A percentile compares a stretch with the other conserved stretches of the same genome.
Conservation (phyloP, 2,113 vertebrate species). For the Haliaeetus leucogaster region DNA sequence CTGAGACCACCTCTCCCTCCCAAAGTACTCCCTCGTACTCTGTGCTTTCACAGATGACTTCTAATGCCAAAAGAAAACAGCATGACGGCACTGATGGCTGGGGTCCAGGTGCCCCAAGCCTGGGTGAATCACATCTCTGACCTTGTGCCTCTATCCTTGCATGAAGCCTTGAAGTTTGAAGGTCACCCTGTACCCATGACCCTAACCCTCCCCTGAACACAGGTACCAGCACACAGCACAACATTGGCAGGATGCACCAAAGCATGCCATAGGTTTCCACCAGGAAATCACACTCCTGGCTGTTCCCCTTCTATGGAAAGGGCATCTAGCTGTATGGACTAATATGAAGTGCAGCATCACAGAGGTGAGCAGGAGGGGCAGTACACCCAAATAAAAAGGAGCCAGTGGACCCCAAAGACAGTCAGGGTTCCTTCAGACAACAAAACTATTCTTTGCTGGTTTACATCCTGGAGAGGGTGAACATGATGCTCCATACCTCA, state of each 20-base stretch:
- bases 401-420: background rate
- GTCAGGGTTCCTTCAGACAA: background rate
- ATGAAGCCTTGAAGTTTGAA: background rate
- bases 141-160: background rate
- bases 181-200: background rate
- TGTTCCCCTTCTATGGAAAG: background rate
- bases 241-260: background rate
- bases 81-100: accelerated
- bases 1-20: background rate
- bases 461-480: background rate
- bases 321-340: background rate
- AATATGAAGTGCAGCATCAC: background rate
- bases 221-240: background rate
- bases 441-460: background rate
- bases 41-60: background rate
- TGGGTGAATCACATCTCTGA: background rate
- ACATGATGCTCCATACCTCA: background rate
- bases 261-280: accelerated
- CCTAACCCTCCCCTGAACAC: background rate
- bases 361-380: background rate
- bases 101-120: background rate
- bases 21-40: background rate
- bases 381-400: background rate
- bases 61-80: background rate
- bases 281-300: background rate